Evolutionary conservation across 2,113 vertebrate genomes (phyloP), one percentile per base, ranked within the genome.

Genomic region (Scophthalmus maximus): DNA sequence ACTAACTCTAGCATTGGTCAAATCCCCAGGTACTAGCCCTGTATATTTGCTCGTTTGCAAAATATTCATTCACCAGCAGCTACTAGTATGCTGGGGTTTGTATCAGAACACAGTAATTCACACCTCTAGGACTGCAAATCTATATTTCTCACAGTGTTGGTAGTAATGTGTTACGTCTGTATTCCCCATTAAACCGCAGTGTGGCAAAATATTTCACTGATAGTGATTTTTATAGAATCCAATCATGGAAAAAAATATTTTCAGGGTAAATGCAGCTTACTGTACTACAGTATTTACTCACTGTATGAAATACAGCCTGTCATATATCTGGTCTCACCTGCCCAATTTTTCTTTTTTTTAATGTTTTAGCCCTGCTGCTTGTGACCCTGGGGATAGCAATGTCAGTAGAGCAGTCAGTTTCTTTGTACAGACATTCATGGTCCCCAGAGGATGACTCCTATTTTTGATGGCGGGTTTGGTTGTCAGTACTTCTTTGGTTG

Each of bases 51-150:
- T 52, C 9, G 27, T 57, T 34, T 58, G 8, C 42, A 50, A 23
- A 40, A 23, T 46, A 60, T 4, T 25, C 8, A 17, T 25, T 66
- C 20, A 18, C 5, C 44, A 26, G 2, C 17, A 20, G n/a, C n/a
- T n/a, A n/a, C n/a, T n/a, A 38, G 38, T 44, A 27, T 23, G 22
- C 36, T 49, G 65, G 40, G 20, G 50, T 36, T 53, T 34, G 14
- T 65, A 44, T 71, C 36, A 20, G 32, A 26, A 50, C 59, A 26
- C 17, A 52, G 26, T 47, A 52, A 66, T 66, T 71, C 61, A 53
- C 53, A 60, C 76, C 30, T 29, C 60, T 38, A 5, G 44, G 22
- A 71, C 42, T 78, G 44, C 36, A 40, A 47, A 69, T 27, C 18
- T 26, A 11, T 51, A 51, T 32, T 69, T 18, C 26, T 22, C 10